phyloP scores from a whole-genome alignment of 2,888 invertebrate species.

The Ischnura elegans region DNA sequence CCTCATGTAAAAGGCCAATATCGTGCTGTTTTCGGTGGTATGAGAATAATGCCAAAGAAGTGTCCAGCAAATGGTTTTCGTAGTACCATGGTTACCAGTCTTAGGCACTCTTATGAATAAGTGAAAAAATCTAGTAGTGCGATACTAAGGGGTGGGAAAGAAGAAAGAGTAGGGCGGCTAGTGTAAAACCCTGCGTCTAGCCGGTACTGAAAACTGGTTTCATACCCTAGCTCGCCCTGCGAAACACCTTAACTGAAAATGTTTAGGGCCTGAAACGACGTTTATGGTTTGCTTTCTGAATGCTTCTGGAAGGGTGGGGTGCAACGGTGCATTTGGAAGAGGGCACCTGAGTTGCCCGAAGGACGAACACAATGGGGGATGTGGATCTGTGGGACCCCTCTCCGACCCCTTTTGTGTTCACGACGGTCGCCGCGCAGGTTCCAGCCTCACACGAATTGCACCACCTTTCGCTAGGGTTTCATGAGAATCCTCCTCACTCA shows the following conservation, averaged over 20 bases:
- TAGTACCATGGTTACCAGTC: too few species aligned
- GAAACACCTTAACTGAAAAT: neutral
- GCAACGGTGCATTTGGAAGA: neutral
- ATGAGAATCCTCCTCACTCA: neutral
- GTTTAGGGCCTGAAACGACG: too few species aligned
- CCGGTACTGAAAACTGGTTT: neutral
- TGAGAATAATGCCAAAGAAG: too few species aligned
- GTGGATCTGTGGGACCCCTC: neutral
- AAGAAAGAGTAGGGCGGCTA: too few species aligned
- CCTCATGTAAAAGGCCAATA: too few species aligned
- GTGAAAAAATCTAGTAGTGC: neutral
- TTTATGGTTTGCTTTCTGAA: neutral
- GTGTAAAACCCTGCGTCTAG: neutral
- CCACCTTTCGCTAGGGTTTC: neutral
- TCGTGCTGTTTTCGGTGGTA: too few species aligned
- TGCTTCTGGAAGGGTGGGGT: neutral
- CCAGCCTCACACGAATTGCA: neutral
- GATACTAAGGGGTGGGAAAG: neutral
- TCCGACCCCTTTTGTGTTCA: neutral
- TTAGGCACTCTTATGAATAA: too few species aligned
- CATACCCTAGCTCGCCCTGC: neutral
- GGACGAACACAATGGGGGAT: neutral
- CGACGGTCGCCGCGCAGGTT: neutral
- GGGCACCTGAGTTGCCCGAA: neutral
- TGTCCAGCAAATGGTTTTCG: too few species aligned